These are phyloP conservation scores for Zoroaster sp. DNA, from an alignment of 53 echinoderm and acorn worm genomes.

Conservation along the genomic window DNA sequence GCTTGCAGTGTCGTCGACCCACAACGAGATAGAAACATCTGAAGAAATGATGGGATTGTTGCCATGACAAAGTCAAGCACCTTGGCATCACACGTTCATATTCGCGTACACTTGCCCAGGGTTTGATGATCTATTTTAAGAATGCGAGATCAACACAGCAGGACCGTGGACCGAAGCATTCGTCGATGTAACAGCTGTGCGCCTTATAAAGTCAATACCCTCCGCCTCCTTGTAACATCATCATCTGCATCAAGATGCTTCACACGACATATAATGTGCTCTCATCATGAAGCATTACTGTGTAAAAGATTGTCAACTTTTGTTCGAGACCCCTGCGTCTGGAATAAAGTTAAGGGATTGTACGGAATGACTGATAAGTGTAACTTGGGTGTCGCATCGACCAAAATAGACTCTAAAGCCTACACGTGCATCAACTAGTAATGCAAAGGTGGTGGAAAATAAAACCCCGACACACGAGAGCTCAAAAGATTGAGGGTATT, in stretches of 20 bases:
- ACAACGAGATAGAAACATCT: not conserved
- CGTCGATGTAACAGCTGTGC: slow-evolving; percentile 42
- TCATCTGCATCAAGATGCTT: not conserved
- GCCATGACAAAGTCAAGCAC: slow-evolving; percentile 45
- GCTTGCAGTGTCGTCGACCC: not conserved
- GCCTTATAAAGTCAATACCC: slow-evolving; percentile 59
- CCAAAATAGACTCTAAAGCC: not conserved
- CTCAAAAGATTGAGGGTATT: no score
- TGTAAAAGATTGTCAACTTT: not conserved
- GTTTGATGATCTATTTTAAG: slow-evolving; percentile 59
- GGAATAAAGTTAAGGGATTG: slow-evolving; percentile 1
- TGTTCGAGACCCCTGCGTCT: not conserved
- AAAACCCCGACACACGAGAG: no score
- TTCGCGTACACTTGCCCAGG: slow-evolving; percentile 35
- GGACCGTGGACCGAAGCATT: slow-evolving; percentile 21
- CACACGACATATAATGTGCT: not conserved
- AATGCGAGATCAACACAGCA: slow-evolving; percentile 45
- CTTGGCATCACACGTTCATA: not conserved
- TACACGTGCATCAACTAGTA: not conserved
- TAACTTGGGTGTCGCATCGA: not conserved
- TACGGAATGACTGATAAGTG: not conserved
- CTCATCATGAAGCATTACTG: not conserved
- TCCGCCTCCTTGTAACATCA: not conserved
- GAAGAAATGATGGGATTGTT: slow-evolving; percentile 7
- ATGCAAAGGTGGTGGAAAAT: not conserved